These are phyloP conservation scores for Carcinoscorpius rotundicauda DNA, from an alignment of 1,140 invertebrate species.

Conservation along the genomic window DNA sequence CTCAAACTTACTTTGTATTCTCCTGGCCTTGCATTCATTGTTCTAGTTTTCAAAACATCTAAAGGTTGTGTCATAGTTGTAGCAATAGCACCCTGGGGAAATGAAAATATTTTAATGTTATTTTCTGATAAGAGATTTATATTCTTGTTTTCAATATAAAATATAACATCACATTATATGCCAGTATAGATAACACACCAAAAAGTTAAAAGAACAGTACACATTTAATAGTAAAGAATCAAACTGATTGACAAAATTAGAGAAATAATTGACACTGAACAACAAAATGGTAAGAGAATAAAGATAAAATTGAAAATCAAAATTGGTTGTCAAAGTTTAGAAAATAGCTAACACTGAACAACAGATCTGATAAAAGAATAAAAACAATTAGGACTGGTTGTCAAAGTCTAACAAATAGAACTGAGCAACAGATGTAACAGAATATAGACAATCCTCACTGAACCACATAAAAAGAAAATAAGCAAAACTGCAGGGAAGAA, in stretches of 20 bases:
- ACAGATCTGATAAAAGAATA: neutral
- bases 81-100: slow-evolving; percentile 67
- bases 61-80: slow-evolving; percentile 92
- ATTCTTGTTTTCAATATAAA: no score
- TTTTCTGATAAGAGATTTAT: slow-evolving; percentile 1
- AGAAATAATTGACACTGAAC: no score
- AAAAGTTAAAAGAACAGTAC: slow-evolving; percentile 6
- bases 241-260: neutral
- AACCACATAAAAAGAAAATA: neutral
- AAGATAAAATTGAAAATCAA: no score
- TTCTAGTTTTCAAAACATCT: slow-evolving; percentile 91
- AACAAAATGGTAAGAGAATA: no score
- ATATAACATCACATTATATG: no score
- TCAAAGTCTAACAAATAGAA: slow-evolving; percentile 2
- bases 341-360: neutral
- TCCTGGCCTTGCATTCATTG: slow-evolving; percentile 92
- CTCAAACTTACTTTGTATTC: slow-evolving; percentile 53
- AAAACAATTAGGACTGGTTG: neutral
- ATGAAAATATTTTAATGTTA: slow-evolving; percentile 7
- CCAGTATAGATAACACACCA: no score
- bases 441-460: neutral
- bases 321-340: neutral
- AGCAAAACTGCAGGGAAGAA: neutral
- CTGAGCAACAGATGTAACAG: neutral
- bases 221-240: neutral